Evolutionary conservation across 2,888 invertebrate genomes (phyloP), one percentile per base, ranked within the genome.

Genomic region (Agonum fuliginosum): DNA sequence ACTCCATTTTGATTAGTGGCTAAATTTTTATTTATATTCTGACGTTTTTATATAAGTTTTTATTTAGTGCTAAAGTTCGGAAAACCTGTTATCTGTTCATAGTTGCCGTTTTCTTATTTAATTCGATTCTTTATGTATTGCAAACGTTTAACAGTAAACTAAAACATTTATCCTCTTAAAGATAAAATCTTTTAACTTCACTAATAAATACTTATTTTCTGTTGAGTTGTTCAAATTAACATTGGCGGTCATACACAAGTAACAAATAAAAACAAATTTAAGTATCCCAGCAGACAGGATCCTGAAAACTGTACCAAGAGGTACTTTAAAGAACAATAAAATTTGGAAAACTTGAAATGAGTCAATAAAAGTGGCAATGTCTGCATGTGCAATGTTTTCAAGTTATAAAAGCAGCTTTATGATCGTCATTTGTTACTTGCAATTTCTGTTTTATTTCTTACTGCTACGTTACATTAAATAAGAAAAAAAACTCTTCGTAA

Each of bases 331-430:
- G 54, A 54, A 54, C 54, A 54, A 54, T 54, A 54, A 54, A 54
- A 54, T 54, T 54, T 54, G 54, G 24, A 54, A 54, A 54, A 54
- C 24, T 54, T 54, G 24, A 54, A 54, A 54, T 54, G 54, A 54
- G 24, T 54, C 54, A 54, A 54, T 54, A 54, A 54, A 54, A 20
- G 24, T 24, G 22, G 54, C 54, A 24, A 24, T 24, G 54, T 22
- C 54, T 54, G 54, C 54, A 54, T 54, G 62, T 62, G 62, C 62
- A 62, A 62, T 62, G 62, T 62, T 62, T 62, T 62, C 62, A 34
- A 62, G 62, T 62, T 19, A 62, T 62, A 62, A 62, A 62, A 30
- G 30, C 27, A 17, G 17, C 34, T 62, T 62, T 62, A 62, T 62
- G 6, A 34, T 37, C 37, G 62, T 62, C 62, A 62, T 62, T 62